Evolutionary conservation across 2,113 vertebrate species (phyloP).

Genomic region (Salminus brasiliensis): DNA sequence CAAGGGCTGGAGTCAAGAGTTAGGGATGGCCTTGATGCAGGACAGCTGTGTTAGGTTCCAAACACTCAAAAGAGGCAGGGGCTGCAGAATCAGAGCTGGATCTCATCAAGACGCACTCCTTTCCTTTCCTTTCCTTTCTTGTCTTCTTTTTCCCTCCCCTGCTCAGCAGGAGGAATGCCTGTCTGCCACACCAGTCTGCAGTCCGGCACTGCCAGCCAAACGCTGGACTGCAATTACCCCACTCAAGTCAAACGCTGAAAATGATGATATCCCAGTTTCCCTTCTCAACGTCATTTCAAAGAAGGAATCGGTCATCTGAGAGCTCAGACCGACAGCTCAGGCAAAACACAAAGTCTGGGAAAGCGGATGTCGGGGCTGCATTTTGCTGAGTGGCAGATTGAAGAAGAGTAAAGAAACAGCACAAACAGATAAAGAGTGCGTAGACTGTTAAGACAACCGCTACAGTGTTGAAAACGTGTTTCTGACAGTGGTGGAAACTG

Average conservation of each 20-base stretch:
- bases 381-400: background rate
- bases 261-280: constrained; percentile 53
- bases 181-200: constrained; percentile 43
- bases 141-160: constrained; percentile 34
- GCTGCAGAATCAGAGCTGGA: constrained; percentile 41
- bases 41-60: constrained; percentile 11
- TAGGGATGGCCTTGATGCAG: constrained; percentile 10
- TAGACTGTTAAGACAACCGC: background rate
- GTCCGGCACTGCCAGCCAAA: constrained; percentile 40
- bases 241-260: constrained; percentile 54
- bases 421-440: background rate
- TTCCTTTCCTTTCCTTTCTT: constrained; percentile 8
- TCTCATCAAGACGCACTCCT: constrained; percentile 54
- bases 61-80: constrained; percentile 10
- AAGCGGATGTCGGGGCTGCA: background rate
- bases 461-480: background rate
- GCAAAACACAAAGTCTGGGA: constrained; percentile 36
- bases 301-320: constrained; percentile 48
- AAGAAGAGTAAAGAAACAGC: background rate
- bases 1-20: background rate
- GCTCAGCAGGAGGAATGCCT: constrained; percentile 39
- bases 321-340: constrained; percentile 53
- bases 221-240: constrained; percentile 55
- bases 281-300: constrained; percentile 54
- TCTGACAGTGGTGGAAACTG: too few relatives aligned